Conservation (phyloP, 2,888 invertebrate genomes). For the Cylloceria caligata region DNA sequence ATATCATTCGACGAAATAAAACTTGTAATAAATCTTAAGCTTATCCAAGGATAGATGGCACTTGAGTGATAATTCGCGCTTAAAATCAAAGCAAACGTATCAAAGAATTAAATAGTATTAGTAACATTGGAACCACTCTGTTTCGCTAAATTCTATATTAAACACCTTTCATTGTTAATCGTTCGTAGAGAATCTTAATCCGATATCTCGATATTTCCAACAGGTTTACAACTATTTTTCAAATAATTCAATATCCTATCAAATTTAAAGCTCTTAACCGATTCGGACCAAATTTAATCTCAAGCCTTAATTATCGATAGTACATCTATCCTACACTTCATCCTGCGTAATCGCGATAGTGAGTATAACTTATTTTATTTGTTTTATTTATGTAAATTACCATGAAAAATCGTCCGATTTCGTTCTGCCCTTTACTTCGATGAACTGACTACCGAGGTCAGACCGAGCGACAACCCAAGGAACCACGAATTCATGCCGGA, state of each 20-base stretch:
- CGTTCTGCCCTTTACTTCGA: conserved; percentile 42
- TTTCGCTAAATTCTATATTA: too few species aligned
- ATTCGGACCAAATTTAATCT: too few species aligned
- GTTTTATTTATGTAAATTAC: conserved; percentile 19
- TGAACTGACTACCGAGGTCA: conserved; percentile 28
- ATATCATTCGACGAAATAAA: background rate
- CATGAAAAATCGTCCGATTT: conserved; percentile 30
- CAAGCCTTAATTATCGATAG: too few species aligned
- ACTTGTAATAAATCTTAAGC: background rate
- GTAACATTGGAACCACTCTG: too few species aligned
- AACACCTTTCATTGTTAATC: too few species aligned
- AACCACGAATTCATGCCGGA: conserved; percentile 52
- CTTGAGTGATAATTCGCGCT: background rate
- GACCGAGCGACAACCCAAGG: conserved; percentile 37
- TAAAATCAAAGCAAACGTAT: background rate
- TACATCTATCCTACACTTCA: too few species aligned
- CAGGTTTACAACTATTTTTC: too few species aligned
- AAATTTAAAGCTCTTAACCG: too few species aligned
- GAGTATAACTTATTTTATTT: conserved; percentile 6
- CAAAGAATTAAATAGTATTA: too few species aligned
- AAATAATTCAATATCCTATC: too few species aligned
- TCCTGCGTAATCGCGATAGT: background rate
- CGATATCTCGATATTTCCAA: too few species aligned
- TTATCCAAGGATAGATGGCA: background rate
- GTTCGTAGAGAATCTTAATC: too few species aligned